Conservation (phyloP, 2,797 vertebrate species). For the Austrolebias charrua region DNA sequence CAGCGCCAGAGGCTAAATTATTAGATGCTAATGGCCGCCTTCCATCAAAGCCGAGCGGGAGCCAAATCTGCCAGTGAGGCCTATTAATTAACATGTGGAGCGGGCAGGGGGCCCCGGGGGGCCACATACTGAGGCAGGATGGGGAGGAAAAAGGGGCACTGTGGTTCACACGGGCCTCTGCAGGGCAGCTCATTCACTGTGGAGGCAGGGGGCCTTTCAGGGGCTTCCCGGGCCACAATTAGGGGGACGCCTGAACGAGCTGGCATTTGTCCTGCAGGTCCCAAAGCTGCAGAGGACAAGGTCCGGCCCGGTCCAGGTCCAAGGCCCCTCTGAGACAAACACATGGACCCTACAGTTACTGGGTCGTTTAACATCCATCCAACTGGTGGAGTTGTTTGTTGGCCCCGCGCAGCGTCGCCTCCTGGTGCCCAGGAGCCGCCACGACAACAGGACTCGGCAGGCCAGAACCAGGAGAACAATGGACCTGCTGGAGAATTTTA, state of each 20-base stretch:
- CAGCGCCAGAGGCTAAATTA: constrained; percentile 82
- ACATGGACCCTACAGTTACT: not conserved
- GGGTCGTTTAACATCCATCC: no score
- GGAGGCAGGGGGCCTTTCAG: constrained; percentile 72
- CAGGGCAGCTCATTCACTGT: constrained; percentile 58
- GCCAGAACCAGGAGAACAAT: no score
- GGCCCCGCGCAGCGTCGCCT: not conserved
- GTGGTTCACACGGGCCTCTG: constrained; percentile 78
- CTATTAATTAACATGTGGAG: constrained; percentile 79
- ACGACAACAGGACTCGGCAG: no score
- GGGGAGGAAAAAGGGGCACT: constrained; percentile 55
- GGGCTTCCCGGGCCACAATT: constrained; percentile 69
- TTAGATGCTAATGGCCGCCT: constrained; percentile 81
- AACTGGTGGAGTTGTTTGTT: no score
- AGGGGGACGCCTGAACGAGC: constrained; percentile 72
- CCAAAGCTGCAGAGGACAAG: constrained; percentile 55
- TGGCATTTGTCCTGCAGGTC: constrained; percentile 78
- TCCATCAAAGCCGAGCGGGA: constrained; percentile 74
- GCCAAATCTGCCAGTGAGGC: constrained; percentile 73
- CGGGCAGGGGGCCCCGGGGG: constrained; percentile 28
- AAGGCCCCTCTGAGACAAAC: not conserved
- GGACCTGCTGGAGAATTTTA: no score
- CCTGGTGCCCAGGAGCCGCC: not conserved
- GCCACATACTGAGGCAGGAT: constrained; percentile 32
- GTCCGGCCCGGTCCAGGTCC: not conserved